Evolutionary conservation across 2,888 invertebrate genomes (phyloP).

Genomic region (Xestobium rufovillosum): DNA sequence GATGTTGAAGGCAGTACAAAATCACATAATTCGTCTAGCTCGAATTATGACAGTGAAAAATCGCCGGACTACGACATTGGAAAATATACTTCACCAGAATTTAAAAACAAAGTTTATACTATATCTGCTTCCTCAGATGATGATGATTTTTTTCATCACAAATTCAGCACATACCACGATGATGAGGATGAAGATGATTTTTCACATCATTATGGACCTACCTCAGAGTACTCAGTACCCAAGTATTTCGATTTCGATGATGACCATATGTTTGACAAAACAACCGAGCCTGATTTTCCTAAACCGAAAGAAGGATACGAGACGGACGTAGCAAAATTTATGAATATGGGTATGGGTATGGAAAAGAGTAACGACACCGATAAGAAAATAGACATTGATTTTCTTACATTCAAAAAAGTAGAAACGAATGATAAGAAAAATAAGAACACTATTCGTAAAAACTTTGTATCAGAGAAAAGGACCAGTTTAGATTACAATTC

Average conservation of each 20-base stretch:
- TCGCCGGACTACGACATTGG: conserved; percentile 37
- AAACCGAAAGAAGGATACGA: conserved; percentile 7
- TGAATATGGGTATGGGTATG: conserved; percentile 23
- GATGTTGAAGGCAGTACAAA: background rate
- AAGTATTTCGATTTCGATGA: conserved; percentile 16
- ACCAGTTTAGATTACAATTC: conserved; percentile 45
- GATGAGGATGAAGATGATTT: conserved; percentile 21
- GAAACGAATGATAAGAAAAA: conserved; percentile 29
- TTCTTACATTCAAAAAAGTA: conserved; percentile 30
- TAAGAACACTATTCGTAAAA: conserved; percentile 33
- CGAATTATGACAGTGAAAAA: conserved; percentile 32
- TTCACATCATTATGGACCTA: background rate
- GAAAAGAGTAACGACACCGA: conserved; percentile 26
- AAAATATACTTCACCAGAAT: conserved; percentile 48
- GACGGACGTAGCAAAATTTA: too few species aligned
- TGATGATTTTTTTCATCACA: too few species aligned
- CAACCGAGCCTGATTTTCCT: conserved; percentile 6
- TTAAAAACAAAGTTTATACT: conserved; percentile 48
- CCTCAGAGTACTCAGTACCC: conserved; percentile 2
- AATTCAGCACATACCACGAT: conserved; percentile 32
- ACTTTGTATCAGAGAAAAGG: conserved; percentile 41
- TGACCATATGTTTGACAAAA: background rate
- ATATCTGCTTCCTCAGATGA: conserved; percentile 45
- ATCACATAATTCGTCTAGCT: too few species aligned
- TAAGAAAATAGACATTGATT: conserved; percentile 29